Percentiles rank a stretch among this genome's conserved stretches.
phyloP scores from a whole-genome alignment of 2,113 vertebrate species.

The Delphinus delphis region DNA sequence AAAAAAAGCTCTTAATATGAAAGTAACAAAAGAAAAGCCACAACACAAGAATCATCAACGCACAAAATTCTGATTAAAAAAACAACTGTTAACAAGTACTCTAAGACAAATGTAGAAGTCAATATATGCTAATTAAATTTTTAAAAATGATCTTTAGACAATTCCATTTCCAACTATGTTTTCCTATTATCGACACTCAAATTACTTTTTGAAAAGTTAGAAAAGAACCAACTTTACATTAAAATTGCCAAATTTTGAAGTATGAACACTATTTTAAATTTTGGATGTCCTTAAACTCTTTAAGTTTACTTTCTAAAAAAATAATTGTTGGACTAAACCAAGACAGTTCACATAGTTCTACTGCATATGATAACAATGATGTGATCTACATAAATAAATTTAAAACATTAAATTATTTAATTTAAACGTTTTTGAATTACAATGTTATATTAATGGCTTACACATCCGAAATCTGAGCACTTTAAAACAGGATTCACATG shows the following conservation, averaged over 20 bases:
- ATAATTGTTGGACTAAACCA: constrained; percentile 78
- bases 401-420: constrained; percentile 81
- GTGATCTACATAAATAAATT: constrained; percentile 79
- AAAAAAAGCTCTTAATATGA: constrained; percentile 56
- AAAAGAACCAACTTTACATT: constrained; percentile 73
- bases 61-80: constrained; percentile 72
- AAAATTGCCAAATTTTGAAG: constrained; percentile 73
- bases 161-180: constrained; percentile 67
- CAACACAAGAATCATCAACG: constrained; percentile 63
- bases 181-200: constrained; percentile 67
- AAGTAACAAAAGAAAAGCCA: constrained; percentile 71
- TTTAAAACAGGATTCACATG: constrained; percentile 41
- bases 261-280: constrained; percentile 78
- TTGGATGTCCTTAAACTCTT: constrained; percentile 72
- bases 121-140: constrained; percentile 70
- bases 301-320: constrained; percentile 74
- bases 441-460: constrained; percentile 60
- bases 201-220: constrained; percentile 70
- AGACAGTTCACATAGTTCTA: constrained; percentile 73
- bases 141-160: constrained; percentile 69
- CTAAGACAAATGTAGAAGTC: constrained; percentile 67
- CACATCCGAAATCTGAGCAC: constrained; percentile 53
- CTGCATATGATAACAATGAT: constrained; percentile 66
- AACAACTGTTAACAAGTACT: constrained; percentile 62
- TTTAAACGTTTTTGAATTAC: constrained; percentile 70